A percentile compares a stretch with the other conserved stretches of the same genome.
phyloP scores from a whole-genome alignment of 2,113 vertebrate genomes.

The Poeciliopsis prolifica region DNA sequence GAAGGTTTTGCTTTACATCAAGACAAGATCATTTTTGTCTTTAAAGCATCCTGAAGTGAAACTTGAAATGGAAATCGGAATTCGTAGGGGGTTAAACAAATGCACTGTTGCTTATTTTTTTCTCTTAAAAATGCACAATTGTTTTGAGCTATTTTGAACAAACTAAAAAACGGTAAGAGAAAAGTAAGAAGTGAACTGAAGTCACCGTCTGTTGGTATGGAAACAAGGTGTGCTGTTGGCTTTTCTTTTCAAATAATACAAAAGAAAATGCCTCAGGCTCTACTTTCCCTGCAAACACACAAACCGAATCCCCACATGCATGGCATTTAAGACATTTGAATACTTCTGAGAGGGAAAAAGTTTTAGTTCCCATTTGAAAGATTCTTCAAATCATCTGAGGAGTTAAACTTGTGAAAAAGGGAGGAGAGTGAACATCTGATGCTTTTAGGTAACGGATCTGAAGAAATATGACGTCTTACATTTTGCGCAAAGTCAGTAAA shows the following conservation, averaged over 20 bases:
- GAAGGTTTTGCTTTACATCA: not conserved
- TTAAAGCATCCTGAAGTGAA: conserved; percentile 1
- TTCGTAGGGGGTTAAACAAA: conserved; percentile 23
- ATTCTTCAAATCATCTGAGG: conserved; percentile 20
- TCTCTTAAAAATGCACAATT: conserved; percentile 2
- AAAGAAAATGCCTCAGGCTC: conserved; percentile 39
- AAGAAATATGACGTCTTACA: not conserved
- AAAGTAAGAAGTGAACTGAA: conserved; percentile 50
- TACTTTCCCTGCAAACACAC: conserved; percentile 25
- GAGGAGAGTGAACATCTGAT: conserved; percentile 15
- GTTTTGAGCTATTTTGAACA: conserved; percentile 14
- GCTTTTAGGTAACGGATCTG: not conserved
- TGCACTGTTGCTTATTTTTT: too few relatives aligned
- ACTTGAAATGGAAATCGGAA: conserved; percentile 5
- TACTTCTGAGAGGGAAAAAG: conserved; percentile 6
- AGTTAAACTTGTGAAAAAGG: not conserved
- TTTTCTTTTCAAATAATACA: not conserved
- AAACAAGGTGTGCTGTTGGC: conserved; percentile 49
- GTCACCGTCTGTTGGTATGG: conserved; percentile 52
- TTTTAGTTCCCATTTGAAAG: conserved; percentile 21
- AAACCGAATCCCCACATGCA: conserved; percentile 14
- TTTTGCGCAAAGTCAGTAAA: not conserved
- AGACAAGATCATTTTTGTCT: not conserved
- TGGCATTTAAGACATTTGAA: conserved; percentile 21
- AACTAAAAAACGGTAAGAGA: conserved; percentile 11